These are phyloP conservation scores for Calliopsis andreniformis DNA, from an alignment of 1,140 invertebrate species.

Conservation along the genomic window DNA sequence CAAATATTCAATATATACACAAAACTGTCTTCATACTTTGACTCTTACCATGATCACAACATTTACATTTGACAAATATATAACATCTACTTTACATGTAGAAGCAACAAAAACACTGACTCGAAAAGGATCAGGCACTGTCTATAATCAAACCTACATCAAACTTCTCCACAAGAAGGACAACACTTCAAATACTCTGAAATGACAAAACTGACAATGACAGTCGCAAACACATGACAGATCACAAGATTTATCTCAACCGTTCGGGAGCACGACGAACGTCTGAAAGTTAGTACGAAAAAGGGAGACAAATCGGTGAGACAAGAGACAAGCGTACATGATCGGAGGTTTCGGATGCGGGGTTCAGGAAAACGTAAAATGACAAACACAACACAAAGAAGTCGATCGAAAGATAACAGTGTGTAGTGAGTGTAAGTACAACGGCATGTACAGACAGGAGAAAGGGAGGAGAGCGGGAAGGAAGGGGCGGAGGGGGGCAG, in stretches of 20 bases:
- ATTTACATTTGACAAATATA: constrained; percentile 2
- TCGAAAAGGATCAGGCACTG: neutral
- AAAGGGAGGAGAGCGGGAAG: neutral
- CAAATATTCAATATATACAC: neutral
- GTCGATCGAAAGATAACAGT: constrained; percentile 29
- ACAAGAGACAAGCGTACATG: neutral
- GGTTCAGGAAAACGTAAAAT: constrained; percentile 36
- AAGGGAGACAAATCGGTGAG: neutral
- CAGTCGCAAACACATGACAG: constrained; percentile 18
- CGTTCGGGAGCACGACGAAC: constrained; percentile 6
- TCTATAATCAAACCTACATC: too few relatives aligned
- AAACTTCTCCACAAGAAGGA: neutral
- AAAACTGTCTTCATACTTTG: neutral
- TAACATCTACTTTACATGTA: neutral
- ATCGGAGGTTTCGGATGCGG: neutral
- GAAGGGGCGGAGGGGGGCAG: neutral
- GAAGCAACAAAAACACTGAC: neutral
- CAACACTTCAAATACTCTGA: too few relatives aligned
- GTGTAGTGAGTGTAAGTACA: constrained; percentile 23
- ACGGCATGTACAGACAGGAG: neutral
- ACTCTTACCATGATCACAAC: neutral
- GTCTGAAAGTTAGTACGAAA: neutral
- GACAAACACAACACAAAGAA: constrained; percentile 43
- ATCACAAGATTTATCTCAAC: neutral
- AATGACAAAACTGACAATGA: too few relatives aligned